Percentiles rank a stretch among this genome's conserved stretches.
phyloP scores from a whole-genome alignment of 2,888 invertebrate species.

The Peribatodes rhomboidaria region DNA sequence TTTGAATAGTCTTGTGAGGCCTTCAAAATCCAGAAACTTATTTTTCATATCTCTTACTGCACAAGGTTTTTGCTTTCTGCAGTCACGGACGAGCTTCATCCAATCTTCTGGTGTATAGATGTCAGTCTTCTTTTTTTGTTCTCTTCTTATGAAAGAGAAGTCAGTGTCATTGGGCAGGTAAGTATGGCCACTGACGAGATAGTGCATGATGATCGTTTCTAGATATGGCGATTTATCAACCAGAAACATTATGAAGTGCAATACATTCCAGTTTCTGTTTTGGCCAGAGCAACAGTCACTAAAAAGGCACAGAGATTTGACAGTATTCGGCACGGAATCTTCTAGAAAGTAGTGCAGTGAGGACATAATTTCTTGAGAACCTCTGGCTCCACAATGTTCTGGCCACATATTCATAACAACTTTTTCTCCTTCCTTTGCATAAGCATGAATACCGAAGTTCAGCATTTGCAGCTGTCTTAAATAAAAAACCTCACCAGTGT shows the following conservation, averaged over 20 bases:
- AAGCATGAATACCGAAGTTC: constrained; percentile 36
- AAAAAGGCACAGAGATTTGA: constrained; percentile 36
- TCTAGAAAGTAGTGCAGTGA: constrained; percentile 33
- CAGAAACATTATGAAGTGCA: constrained; percentile 41
- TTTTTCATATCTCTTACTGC: constrained; percentile 35
- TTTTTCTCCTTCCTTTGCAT: constrained; percentile 33
- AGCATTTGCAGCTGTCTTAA: constrained; percentile 43
- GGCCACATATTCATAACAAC: constrained; percentile 37
- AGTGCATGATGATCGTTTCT: constrained; percentile 37
- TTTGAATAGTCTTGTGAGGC: constrained; percentile 34
- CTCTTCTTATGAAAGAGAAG: constrained; percentile 39
- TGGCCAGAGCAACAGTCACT: constrained; percentile 41
- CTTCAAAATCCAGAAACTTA: constrained; percentile 38
- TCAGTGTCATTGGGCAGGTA: constrained; percentile 39
- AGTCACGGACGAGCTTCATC: constrained; percentile 37
- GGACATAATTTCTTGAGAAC: constrained; percentile 40
- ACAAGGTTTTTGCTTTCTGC: constrained; percentile 37
- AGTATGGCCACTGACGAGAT: constrained; percentile 40
- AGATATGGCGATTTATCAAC: constrained; percentile 40
- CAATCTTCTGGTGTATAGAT: constrained; percentile 38
- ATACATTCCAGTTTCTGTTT: constrained; percentile 43
- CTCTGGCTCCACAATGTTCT: constrained; percentile 39
- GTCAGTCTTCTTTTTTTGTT: constrained; percentile 35
- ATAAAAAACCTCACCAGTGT: constrained; percentile 37
- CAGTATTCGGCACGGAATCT: constrained; percentile 27